Percentiles rank a stretch among this genome's conserved stretches.
Conservation (phyloP, 2,113 vertebrate species). For the Ahaetulla prasina region DNA sequence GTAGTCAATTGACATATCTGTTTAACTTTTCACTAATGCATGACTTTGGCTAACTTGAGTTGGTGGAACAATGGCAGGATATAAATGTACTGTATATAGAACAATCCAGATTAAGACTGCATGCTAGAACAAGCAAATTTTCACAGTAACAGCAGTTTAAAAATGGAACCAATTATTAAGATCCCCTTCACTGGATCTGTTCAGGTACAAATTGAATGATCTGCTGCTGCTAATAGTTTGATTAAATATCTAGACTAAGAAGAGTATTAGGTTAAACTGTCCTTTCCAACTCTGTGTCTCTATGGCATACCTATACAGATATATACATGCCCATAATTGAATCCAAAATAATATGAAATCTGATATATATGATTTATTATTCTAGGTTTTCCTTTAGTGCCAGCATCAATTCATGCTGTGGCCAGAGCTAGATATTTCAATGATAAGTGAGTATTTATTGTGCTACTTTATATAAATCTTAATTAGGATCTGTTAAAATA, state of each 20-base stretch:
- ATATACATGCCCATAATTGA: neutral
- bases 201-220: neutral
- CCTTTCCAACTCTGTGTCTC: neutral
- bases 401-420: conserved; percentile 89
- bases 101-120: neutral
- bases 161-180: neutral
- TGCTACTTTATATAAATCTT: conserved; percentile 39
- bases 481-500: conserved; percentile 38
- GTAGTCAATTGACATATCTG: neutral
- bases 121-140: neutral
- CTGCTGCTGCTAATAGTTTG: neutral
- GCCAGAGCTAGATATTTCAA: conserved; percentile 90
- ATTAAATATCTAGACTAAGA: neutral
- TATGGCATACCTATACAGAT: neutral
- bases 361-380: conserved; percentile 35
- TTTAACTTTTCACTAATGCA: neutral
- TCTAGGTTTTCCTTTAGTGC: conserved; percentile 90
- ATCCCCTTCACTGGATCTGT: neutral
- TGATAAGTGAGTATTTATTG: conserved; percentile 89
- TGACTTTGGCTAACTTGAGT: neutral
- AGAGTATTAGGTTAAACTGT: neutral
- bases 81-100: neutral
- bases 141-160: neutral
- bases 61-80: neutral
- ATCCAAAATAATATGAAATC: conserved; percentile 15